Percentiles rank a stretch among this genome's conserved stretches.
Conservation (phyloP, 2,797 vertebrate genomes). For the Channa striata region DNA sequence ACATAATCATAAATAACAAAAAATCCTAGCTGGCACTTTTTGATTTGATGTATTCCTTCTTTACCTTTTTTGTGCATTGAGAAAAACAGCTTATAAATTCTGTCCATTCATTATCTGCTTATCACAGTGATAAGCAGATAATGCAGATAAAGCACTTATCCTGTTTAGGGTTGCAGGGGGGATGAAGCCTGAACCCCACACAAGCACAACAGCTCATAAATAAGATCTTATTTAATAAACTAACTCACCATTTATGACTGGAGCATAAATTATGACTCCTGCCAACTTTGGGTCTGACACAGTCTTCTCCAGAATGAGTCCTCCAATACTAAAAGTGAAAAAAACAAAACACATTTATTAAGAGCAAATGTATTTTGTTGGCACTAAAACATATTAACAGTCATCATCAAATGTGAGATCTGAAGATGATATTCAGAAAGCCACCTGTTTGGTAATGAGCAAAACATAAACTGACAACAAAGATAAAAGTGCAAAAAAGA, state of each 20-base stretch:
- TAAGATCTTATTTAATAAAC: no score
- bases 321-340: constrained; percentile 88
- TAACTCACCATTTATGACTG: constrained; percentile 94
- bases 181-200: no score
- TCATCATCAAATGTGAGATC: neutral
- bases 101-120: no score
- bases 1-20: no score
- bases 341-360: constrained; percentile 12
- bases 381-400: neutral
- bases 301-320: constrained; percentile 95
- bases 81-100: neutral
- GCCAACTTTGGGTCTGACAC: constrained; percentile 92
- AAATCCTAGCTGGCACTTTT: no score
- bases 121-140: no score
- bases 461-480: no score
- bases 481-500: neutral
- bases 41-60: no score
- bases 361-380: neutral
- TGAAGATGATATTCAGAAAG: neutral
- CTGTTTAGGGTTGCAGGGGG: no score
- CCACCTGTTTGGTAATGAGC: no score
- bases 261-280: constrained; percentile 93
- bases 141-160: no score
- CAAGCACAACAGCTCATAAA: neutral
- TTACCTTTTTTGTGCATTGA: no score